Conservation (phyloP, 1,140 invertebrate species). For the Augochlora pura region DNA sequence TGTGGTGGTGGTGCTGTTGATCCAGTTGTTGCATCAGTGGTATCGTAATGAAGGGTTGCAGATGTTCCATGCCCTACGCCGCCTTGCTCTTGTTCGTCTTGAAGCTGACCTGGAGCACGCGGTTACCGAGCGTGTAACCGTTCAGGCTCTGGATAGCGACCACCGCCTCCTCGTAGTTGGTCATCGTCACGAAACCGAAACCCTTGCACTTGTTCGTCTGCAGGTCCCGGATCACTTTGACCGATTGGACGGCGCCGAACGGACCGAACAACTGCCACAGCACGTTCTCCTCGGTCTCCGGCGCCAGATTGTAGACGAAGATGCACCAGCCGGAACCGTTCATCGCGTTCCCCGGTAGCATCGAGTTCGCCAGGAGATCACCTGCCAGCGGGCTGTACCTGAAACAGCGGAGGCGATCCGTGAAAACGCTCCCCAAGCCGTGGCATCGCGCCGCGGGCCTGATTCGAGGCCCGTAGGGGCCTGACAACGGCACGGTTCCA, state of each 20-base stretch:
- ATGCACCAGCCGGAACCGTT: conserved; percentile 97
- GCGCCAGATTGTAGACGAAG: conserved; percentile 99
- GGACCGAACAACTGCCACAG: conserved; percentile 99
- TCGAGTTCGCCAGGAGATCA: conserved; percentile 93
- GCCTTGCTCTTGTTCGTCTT: conserved; percentile 97
- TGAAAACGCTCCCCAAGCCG: neutral
- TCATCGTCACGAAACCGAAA: conserved; percentile 99
- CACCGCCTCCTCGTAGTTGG: conserved; percentile 98
- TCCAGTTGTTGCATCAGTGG: conserved; percentile 21
- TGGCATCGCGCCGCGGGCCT: no score
- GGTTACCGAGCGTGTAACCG: conserved; percentile 97
- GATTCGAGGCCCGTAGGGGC: no score
- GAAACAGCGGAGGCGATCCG: conserved; percentile 70
- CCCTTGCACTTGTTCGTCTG: conserved; percentile 99
- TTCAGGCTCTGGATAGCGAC: conserved; percentile 98
- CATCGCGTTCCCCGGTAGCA: conserved; percentile 91
- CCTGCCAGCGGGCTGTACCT: conserved; percentile 97
- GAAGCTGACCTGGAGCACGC: conserved; percentile 99
- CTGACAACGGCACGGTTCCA: no score
- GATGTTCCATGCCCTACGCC: conserved; percentile 83
- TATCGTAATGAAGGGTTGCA: conserved; percentile 27
- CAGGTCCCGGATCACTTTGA: conserved; percentile 98
- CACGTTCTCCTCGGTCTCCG: conserved; percentile 98
- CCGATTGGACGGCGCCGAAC: conserved; percentile 98
- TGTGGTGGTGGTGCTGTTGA: neutral